phyloP scores from a whole-genome alignment of 2,113 vertebrate species.

The Melanotaenia duboulayi region DNA sequence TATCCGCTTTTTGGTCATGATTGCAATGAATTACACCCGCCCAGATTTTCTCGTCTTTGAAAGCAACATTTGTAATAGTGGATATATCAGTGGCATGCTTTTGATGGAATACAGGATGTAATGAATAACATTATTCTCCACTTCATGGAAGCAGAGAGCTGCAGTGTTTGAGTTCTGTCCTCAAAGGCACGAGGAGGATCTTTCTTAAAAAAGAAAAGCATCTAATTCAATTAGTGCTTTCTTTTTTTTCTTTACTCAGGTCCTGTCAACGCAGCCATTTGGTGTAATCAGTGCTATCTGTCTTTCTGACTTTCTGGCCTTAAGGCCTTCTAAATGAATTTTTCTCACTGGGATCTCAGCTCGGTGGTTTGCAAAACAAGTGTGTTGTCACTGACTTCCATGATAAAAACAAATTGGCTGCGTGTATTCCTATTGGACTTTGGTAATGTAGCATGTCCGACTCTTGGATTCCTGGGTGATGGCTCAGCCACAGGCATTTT shows the following conservation, averaged over 20 bases:
- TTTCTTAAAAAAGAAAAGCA: conserved; percentile 40
- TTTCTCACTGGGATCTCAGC: conserved; percentile 48
- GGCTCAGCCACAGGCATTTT: conserved; percentile 35
- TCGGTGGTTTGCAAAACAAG: conserved; percentile 21
- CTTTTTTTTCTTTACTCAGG: conserved; percentile 23
- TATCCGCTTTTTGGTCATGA: conserved; percentile 5
- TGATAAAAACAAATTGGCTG: conserved; percentile 53
- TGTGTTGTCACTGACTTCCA: conserved; percentile 37
- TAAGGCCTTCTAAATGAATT: conserved; percentile 49
- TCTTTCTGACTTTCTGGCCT: conserved; percentile 49
- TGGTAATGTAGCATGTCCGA: conserved; percentile 26
- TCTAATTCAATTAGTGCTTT: conserved; percentile 52
- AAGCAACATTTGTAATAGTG: not conserved
- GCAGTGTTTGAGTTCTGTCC: conserved; percentile 6
- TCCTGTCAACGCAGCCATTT: conserved; percentile 45
- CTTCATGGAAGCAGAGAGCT: not conserved
- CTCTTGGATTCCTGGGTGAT: conserved; percentile 32
- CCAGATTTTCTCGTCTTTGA: not conserved
- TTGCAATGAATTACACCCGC: not conserved
- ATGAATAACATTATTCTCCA: conserved; percentile 1
- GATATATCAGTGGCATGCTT: too few species aligned
- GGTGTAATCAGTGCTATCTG: conserved; percentile 64
- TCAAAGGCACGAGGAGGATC: conserved; percentile 20
- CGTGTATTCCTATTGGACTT: conserved; percentile 35
- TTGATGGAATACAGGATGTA: not conserved